phyloP scores from a whole-genome alignment of 1,140 invertebrate species.

The Caenorhabditis tropicalis region DNA sequence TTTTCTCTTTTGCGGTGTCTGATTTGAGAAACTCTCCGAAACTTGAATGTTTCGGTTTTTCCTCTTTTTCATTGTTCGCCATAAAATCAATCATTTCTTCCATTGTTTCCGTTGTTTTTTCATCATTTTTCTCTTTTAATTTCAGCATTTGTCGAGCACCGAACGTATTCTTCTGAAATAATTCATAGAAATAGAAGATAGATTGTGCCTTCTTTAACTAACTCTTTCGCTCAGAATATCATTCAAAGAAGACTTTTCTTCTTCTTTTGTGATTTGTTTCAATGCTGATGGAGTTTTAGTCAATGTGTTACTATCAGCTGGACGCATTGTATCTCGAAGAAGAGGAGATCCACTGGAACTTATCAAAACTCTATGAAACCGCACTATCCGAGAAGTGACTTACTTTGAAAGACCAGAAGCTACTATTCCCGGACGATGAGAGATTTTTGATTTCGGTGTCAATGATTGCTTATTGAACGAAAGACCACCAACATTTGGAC shows the following conservation, averaged over 20 bases:
- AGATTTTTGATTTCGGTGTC: neutral
- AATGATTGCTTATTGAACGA: neutral
- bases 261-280: conserved; percentile 20
- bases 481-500: neutral
- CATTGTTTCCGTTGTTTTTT: neutral
- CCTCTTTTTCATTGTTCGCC: neutral
- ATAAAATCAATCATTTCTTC: conserved; percentile 2
- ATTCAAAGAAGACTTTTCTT: neutral
- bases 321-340: conserved; percentile 17
- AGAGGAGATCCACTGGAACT: conserved; percentile 21
- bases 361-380: neutral
- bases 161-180: conserved; percentile 19
- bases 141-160: conserved; percentile 2
- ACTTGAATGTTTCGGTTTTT: conserved; percentile 1
- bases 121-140: conserved; percentile 3
- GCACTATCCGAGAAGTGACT: neutral
- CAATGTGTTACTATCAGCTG: conserved; percentile 3
- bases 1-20: neutral
- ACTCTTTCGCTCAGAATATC: conserved; percentile 1
- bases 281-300: neutral
- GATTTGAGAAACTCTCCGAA: conserved; percentile 26
- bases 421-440: neutral
- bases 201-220: neutral
- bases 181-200: no score
- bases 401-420: neutral